Conservation (phyloP, 2,113 vertebrate species). For the Crypturellus undulatus region DNA sequence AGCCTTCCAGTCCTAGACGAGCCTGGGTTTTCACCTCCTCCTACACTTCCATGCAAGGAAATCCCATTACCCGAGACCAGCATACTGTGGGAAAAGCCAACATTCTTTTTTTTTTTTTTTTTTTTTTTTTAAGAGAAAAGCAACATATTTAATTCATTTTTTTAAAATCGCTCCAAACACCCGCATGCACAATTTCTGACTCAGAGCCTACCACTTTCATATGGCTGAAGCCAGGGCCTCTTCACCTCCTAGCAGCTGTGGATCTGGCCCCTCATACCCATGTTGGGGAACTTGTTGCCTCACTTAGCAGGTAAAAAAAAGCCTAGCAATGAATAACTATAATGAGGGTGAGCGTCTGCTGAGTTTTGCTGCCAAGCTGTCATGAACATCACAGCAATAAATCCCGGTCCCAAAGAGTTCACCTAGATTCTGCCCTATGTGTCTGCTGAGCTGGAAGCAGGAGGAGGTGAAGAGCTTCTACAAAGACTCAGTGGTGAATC, state of each 20-base stretch:
- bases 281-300: neutral
- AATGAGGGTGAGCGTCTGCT: neutral
- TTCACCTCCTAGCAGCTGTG: neutral
- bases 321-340: neutral
- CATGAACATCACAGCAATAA: neutral
- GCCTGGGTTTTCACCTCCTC: neutral
- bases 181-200: neutral
- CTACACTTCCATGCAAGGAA: neutral
- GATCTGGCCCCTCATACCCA: neutral
- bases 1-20: neutral
- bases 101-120: neutral
- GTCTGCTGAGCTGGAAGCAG: neutral
- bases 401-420: neutral
- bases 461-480: neutral
- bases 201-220: neutral
- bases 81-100: neutral
- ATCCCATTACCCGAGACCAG: neutral
- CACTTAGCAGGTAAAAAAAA: neutral
- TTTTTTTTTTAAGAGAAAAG: neutral
- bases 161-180: neutral
- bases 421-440: neutral
- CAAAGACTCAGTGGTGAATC: neutral
- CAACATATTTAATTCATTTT: neutral
- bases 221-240: neutral
- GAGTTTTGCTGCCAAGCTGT: neutral